phyloP scores from a whole-genome alignment of 35 echinoderm and acorn worm genomes.

The Lytechinus pictus region DNA sequence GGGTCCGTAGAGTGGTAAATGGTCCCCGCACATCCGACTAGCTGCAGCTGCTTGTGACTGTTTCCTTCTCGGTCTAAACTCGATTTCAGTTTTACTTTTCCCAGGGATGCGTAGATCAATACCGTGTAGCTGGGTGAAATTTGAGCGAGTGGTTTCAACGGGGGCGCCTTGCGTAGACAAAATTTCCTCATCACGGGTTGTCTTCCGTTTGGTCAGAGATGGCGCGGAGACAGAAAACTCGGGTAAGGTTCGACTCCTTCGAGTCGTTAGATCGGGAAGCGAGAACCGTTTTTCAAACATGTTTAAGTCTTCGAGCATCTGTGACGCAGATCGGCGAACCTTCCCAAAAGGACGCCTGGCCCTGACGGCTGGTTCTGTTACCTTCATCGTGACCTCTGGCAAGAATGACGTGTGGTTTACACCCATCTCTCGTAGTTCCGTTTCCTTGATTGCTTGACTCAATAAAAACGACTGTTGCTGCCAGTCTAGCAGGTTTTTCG shows the following conservation, averaged over 20 bases:
- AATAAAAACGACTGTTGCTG: constrained; percentile 86
- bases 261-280: not conserved
- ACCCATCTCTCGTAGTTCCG: constrained; percentile 83
- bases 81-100: constrained; percentile 31
- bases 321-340: constrained; percentile 50
- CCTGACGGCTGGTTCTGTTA: constrained; percentile 71
- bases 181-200: not conserved
- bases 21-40: constrained; percentile 45
- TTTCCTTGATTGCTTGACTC: constrained; percentile 79
- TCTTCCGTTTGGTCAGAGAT: not conserved
- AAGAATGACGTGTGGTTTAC: constrained; percentile 82
- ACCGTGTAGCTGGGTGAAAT: constrained; percentile 51
- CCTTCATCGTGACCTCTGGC: constrained; percentile 86
- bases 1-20: constrained; percentile 74
- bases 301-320: constrained; percentile 61
- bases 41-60: not conserved
- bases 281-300: constrained; percentile 20
- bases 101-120: constrained; percentile 37
- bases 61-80: not conserved
- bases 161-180: not conserved
- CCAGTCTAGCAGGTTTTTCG: constrained; percentile 69
- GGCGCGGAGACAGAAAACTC: constrained; percentile 22
- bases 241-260: constrained; percentile 40
- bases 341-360: constrained; percentile 63
- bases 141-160: not conserved